These are phyloP conservation scores for Macroteleia sp. DNA, from an alignment of 2,888 invertebrate genomes.

Conservation along the genomic window DNA sequence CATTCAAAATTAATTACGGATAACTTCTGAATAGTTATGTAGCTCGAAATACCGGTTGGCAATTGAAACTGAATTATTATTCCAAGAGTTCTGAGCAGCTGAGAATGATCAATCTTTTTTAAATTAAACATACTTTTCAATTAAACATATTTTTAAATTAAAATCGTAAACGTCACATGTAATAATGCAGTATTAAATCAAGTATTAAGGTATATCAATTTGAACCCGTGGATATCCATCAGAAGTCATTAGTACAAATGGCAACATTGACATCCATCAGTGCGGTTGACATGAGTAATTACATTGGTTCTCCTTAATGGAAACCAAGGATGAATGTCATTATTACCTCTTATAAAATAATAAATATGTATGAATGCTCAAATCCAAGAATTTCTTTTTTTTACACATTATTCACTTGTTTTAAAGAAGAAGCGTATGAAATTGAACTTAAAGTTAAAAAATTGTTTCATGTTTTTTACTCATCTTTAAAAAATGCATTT, in stretches of 20 bases:
- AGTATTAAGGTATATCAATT: conserved; percentile 28
- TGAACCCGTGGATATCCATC: conserved; percentile 21
- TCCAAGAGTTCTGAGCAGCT: conserved; percentile 15
- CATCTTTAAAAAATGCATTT: no score
- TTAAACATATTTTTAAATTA: conserved; percentile 22
- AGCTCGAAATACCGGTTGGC: conserved; percentile 7
- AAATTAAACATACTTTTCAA: conserved; percentile 8
- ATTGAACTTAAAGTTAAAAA: no score
- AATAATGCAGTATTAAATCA: conserved; percentile 22
- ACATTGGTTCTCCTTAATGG: no score
- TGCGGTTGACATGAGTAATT: conserved; percentile 36
- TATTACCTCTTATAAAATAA: conserved; percentile 23
- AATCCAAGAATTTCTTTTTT: no score
- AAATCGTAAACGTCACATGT: not conserved
- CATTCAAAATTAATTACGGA: conserved; percentile 40
- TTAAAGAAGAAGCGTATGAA: no score
- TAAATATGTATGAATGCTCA: conserved; percentile 11
- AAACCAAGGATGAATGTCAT: conserved; percentile 25
- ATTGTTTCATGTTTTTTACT: no score
- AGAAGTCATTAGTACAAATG: conserved; percentile 39
- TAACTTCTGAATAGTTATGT: conserved; percentile 33
- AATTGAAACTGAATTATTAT: conserved; percentile 36
- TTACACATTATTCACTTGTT: no score
- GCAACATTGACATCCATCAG: conserved; percentile 46
- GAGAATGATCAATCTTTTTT: conserved; percentile 26